These are phyloP conservation scores for Apocheima hispidaria DNA, from an alignment of 2,888 invertebrate genomes.

Conservation along the genomic window DNA sequence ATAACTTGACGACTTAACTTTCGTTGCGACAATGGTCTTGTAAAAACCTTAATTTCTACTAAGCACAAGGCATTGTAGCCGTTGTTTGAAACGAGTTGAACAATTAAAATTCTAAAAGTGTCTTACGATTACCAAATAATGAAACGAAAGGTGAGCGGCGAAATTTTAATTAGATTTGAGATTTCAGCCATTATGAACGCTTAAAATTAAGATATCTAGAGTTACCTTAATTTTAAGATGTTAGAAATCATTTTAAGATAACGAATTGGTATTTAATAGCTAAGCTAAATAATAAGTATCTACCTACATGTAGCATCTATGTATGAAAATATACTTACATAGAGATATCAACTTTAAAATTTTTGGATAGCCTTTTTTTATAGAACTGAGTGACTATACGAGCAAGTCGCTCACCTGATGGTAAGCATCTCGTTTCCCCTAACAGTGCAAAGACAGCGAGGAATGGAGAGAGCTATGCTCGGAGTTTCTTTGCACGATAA, in stretches of 20 bases:
- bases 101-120: constrained; percentile 28
- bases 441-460: too few species aligned
- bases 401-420: too few species aligned
- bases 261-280: background rate
- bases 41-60: constrained; percentile 40
- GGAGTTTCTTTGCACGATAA: too few species aligned
- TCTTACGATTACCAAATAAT: constrained; percentile 22
- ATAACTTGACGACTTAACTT: constrained; percentile 40
- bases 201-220: constrained; percentile 7
- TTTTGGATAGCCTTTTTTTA: too few species aligned
- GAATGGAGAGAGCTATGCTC: too few species aligned
- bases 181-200: constrained; percentile 13
- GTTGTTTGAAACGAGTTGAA: constrained; percentile 17
- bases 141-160: constrained; percentile 18
- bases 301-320: too few species aligned
- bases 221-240: background rate
- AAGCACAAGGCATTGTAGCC: constrained; percentile 27
- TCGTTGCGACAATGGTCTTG: constrained; percentile 43
- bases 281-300: background rate
- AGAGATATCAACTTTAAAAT: too few species aligned
- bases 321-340: too few species aligned
- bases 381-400: too few species aligned
- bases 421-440: too few species aligned
- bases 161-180: constrained; percentile 36
- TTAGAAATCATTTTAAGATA: background rate